Conservation (phyloP, 2,797 vertebrate species). For the Remorina albescens region DNA sequence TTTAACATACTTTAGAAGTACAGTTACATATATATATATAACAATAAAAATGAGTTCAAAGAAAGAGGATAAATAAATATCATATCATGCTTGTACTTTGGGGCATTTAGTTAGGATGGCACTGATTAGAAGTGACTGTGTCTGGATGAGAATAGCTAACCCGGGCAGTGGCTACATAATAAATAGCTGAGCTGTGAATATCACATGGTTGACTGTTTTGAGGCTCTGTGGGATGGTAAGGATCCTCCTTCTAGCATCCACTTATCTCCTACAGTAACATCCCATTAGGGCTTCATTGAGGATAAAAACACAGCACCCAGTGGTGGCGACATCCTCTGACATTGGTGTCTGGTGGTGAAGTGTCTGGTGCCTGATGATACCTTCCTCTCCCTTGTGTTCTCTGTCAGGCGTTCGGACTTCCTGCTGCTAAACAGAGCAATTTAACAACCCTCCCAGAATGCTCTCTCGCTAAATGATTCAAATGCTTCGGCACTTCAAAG, state of each 20-base stretch:
- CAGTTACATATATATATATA: background rate
- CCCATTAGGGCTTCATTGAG: slow-evolving; percentile 40
- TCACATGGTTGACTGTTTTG: slow-evolving; percentile 6
- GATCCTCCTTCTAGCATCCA: slow-evolving; percentile 13
- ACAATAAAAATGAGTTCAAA: background rate
- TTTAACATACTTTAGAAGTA: background rate
- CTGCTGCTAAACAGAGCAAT: slow-evolving; percentile 80
- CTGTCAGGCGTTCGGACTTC: slow-evolving; percentile 60
- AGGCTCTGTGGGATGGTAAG: slow-evolving; percentile 4
- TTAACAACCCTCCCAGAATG: slow-evolving; percentile 78
- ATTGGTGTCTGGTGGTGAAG: slow-evolving; percentile 29
- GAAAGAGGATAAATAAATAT: background rate
- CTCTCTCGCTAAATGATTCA: slow-evolving; percentile 83
- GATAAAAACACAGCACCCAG: slow-evolving; percentile 56
- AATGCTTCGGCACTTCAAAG: slow-evolving; percentile 79
- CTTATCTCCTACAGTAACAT: slow-evolving; percentile 39
- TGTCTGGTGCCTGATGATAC: slow-evolving; percentile 53
- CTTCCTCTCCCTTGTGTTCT: slow-evolving; percentile 60
- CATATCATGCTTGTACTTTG: too few species aligned
- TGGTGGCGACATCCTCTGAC: slow-evolving; percentile 33
- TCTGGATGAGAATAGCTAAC: too few species aligned
- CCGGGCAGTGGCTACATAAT: too few species aligned
- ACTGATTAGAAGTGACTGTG: background rate
- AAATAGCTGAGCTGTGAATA: background rate
- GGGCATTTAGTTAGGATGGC: too few species aligned